A percentile compares a stretch with the other conserved stretches of the same genome.
These are phyloP conservation scores for Crematogaster levior DNA, from an alignment of 2,888 invertebrate species.

Conservation along the genomic window DNA sequence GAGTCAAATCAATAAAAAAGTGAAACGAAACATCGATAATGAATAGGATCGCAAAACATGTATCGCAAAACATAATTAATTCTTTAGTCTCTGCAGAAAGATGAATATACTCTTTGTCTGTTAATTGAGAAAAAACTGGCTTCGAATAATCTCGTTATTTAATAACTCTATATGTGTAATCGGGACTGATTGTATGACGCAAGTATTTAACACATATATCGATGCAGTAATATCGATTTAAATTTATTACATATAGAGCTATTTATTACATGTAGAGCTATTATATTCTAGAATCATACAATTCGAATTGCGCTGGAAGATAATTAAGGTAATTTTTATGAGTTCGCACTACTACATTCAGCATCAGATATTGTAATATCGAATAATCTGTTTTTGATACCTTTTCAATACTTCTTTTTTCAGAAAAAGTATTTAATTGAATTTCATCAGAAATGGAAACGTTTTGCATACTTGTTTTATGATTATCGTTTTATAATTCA, in stretches of 20 bases:
- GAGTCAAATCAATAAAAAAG: not conserved
- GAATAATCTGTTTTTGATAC: not conserved
- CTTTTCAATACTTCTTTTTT: not conserved
- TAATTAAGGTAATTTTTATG: not conserved
- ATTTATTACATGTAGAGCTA: not conserved
- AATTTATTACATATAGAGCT: no score
- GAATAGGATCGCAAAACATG: no score
- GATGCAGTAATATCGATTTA: not conserved
- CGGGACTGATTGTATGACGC: not conserved
- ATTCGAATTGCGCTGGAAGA: not conserved
- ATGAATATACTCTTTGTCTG: not conserved
- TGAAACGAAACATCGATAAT: not conserved
- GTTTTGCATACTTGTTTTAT: not conserved
- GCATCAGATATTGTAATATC: not conserved
- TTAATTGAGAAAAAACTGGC: not conserved
- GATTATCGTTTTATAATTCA: not conserved
- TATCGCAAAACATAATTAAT: no score
- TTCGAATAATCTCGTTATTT: not conserved
- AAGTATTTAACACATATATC: no score
- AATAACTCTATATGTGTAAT: constrained; percentile 10
- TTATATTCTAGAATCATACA: not conserved
- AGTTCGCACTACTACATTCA: not conserved
- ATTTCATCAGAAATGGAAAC: not conserved
- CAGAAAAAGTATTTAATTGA: not conserved
- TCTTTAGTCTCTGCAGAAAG: no score